phyloP scores from a whole-genome alignment of 1,140 invertebrate genomes.

The Macrocentrus cingulum region DNA sequence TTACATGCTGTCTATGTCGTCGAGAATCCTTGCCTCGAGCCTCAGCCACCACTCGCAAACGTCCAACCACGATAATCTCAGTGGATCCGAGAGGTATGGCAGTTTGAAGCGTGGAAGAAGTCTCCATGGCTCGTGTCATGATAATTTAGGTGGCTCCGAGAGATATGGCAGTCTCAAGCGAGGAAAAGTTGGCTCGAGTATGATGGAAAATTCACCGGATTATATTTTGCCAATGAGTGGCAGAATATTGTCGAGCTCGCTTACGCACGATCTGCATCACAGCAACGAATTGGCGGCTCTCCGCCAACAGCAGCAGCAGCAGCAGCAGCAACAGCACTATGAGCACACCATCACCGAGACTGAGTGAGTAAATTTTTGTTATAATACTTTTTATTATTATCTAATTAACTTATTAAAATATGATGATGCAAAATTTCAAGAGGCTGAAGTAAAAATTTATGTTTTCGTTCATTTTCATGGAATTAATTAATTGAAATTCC shows the following conservation, averaged over 20 bases:
- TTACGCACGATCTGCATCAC: conserved; percentile 53
- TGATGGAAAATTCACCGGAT: conserved; percentile 48
- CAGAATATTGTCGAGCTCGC: conserved; percentile 51
- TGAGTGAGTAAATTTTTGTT: conserved; percentile 50
- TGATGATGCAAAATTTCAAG: too few relatives aligned
- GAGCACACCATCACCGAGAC: conserved; percentile 59
- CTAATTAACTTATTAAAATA: neutral
- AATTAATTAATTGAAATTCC: too few relatives aligned
- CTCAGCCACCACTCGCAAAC: conserved; percentile 61
- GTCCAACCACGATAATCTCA: conserved; percentile 54
- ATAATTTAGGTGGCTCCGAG: conserved; percentile 48
- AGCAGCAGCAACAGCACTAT: conserved; percentile 44
- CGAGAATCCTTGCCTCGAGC: conserved; percentile 51
- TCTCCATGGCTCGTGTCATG: conserved; percentile 51
- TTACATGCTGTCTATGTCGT: conserved; percentile 56
- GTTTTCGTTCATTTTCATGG: too few relatives aligned
- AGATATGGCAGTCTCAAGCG: conserved; percentile 43
- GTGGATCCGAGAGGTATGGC: conserved; percentile 52
- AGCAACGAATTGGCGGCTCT: conserved; percentile 52
- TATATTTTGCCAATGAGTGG: conserved; percentile 56
- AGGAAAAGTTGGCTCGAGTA: conserved; percentile 48
- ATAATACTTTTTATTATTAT: neutral
- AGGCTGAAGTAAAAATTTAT: too few relatives aligned
- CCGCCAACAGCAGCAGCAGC: conserved; percentile 43
- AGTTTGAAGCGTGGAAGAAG: conserved; percentile 52